Evolutionary conservation across 2,113 vertebrate species (phyloP).

Genomic region (Myotis davidii): DNA sequence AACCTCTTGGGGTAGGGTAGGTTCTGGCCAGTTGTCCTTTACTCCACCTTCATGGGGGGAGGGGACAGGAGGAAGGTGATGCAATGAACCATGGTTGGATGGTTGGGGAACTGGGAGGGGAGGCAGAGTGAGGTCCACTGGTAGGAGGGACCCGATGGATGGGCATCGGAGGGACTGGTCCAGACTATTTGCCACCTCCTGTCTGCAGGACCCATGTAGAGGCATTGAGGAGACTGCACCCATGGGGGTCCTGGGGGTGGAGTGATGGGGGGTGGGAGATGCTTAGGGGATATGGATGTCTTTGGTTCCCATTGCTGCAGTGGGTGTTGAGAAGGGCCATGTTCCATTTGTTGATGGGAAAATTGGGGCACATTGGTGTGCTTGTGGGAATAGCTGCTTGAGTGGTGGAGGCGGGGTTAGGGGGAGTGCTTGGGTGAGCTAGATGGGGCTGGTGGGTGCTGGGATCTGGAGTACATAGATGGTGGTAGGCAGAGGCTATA

Average conservation of each 20-base stretch:
- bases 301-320: background rate
- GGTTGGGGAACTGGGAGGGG: no score
- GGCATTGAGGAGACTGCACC: background rate
- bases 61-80: background rate
- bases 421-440: fast-evolving
- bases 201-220: background rate
- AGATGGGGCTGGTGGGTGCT: background rate
- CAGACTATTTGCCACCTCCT: background rate
- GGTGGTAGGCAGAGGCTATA: no score
- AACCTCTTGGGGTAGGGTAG: background rate
- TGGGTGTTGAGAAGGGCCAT: background rate
- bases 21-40: background rate
- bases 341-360: background rate
- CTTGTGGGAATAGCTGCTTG: background rate
- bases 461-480: background rate
- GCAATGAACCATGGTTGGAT: no score
- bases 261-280: background rate
- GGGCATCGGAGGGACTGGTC: background rate
- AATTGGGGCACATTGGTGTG: background rate
- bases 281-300: no score
- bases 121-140: background rate
- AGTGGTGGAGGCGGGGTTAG: background rate
- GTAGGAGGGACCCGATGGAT: no score
- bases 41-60: no score
- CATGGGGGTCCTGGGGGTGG: no score